Base-by-base conservation (phyloP, 2,888 invertebrate species). In the Leptothorax acervorum region DNA sequence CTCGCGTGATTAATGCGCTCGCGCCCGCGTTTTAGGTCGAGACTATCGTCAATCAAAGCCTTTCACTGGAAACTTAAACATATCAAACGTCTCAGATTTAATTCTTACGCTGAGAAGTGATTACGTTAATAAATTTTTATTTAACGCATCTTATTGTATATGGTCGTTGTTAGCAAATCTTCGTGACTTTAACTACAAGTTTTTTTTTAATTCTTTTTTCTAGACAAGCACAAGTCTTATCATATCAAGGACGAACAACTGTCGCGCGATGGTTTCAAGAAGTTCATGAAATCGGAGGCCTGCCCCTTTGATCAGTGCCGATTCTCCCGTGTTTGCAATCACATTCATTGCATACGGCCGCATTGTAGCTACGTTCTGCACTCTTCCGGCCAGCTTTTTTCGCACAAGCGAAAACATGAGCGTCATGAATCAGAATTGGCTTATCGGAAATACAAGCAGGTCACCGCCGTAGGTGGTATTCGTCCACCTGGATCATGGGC, bases 191-290 rank as follows among this genome's bases (percentile, higher is more conserved):
- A 48, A 39, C 12, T 45, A 55, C 42, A n/a, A 18, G 23, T 55
- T 35, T 31, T 18, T 1, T 51, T 51, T 53, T 39, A 23, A 23
- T 87, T 84, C 5, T 96, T 48, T 62, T 28, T 88, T 88, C 3
- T 96, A 99, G 99, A 99, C 95, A 99, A 99, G 95, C 99, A 99
- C 96, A 99, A 99, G 95, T 98, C 99, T 2, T 99, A 99, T 94
- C 99, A 99, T 95, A 98, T 99, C 93, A 99, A 99, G 95, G 99
- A 99, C 95, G 99, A 99, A 94, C 98, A 99, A 89, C 95, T 99
- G 68, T 97, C 98, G 60, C 97, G 98, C 87, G 99, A 99, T 94
- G 99, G 99, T 28, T 99, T 99, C 96, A 99, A 99, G 95, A 99
- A 99, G 95, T 99, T 99, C 95, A 98, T 99, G 97, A 99, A 99